phyloP scores from a whole-genome alignment of 2,888 invertebrate genomes.

The Hipparchia sbordonii region DNA sequence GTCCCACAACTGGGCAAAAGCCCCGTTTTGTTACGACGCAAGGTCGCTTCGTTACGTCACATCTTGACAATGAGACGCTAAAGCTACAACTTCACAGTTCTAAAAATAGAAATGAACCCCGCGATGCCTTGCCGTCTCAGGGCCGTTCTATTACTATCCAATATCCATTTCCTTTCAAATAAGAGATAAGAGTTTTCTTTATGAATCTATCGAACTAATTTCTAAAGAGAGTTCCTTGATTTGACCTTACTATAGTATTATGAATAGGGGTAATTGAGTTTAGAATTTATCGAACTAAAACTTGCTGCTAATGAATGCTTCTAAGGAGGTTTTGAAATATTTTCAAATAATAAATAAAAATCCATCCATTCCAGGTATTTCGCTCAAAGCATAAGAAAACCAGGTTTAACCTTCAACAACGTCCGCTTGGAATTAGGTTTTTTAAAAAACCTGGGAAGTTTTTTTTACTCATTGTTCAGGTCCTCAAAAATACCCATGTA shows the following conservation, averaged over 20 bases:
- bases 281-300: neutral
- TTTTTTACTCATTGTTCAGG: too few relatives aligned
- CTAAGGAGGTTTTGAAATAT: neutral
- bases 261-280: neutral
- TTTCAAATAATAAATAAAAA: neutral
- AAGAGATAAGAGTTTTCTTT: neutral
- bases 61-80: slow-evolving; percentile 28
- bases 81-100: slow-evolving; percentile 27
- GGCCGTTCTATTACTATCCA: slow-evolving; percentile 21
- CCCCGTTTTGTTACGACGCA: neutral
- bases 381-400: too few relatives aligned
- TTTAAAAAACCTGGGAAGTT: too few relatives aligned
- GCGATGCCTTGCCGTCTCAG: slow-evolving; percentile 28
- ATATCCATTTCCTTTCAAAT: neutral
- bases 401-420: too few relatives aligned
- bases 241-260: neutral
- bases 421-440: too few relatives aligned
- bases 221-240: neutral
- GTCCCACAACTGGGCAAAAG: slow-evolving; percentile 2
- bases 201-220: neutral
- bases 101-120: slow-evolving; percentile 35
- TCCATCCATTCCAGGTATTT: neutral
- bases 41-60: slow-evolving; percentile 23
- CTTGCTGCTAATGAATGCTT: neutral
- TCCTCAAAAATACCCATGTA: too few relatives aligned